These are phyloP conservation scores for Vidua chalybeata DNA, from an alignment of 2,113 vertebrate species.

Conservation along the genomic window DNA sequence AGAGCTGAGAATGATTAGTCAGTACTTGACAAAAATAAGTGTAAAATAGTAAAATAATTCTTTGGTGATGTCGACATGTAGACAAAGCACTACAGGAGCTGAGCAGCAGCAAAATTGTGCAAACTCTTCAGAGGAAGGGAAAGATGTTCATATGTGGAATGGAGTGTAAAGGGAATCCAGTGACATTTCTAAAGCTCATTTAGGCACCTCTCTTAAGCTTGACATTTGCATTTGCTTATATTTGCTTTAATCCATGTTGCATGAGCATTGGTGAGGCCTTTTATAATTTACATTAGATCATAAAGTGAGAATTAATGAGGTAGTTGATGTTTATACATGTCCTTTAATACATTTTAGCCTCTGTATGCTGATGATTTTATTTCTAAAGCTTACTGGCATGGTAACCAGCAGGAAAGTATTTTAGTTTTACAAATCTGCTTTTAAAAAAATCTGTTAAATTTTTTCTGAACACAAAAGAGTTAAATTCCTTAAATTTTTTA, in stretches of 20 bases:
- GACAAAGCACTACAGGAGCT: neutral
- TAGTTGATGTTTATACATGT: neutral
- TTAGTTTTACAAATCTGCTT: neutral
- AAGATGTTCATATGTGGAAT: neutral
- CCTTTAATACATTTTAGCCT: neutral
- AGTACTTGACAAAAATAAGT: neutral
- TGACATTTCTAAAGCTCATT: constrained; percentile 44
- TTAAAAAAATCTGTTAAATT: neutral
- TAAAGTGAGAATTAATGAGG: neutral
- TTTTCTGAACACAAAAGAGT: neutral
- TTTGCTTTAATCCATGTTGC: neutral
- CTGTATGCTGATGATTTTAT: neutral
- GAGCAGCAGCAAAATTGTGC: neutral
- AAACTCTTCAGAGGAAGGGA: neutral
- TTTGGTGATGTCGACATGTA: neutral
- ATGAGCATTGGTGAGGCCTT: neutral
- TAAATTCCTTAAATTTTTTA: neutral
- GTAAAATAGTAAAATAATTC: neutral
- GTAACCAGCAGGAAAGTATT: neutral
- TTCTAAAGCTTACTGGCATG: neutral
- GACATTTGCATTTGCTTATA: constrained; percentile 17
- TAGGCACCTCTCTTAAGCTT: constrained; percentile 11
- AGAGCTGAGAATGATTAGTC: neutral
- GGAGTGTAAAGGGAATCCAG: constrained; percentile 18
- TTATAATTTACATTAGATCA: neutral